These are phyloP conservation scores for Apamea sordens DNA, from an alignment of 2,888 invertebrate species.

Conservation along the genomic window DNA sequence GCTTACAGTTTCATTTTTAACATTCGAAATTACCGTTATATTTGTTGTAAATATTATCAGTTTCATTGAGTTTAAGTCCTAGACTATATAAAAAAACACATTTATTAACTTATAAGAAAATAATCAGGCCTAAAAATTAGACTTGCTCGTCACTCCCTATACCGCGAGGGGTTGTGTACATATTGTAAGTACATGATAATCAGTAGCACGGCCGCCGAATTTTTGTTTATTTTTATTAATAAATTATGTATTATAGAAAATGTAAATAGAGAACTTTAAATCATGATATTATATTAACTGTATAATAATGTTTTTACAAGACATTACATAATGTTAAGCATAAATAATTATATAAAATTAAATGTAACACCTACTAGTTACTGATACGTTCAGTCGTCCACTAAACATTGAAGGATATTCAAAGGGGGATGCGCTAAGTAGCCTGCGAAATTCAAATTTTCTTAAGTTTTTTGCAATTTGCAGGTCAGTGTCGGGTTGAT, in stretches of 20 bases:
- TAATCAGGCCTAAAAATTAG: conserved; percentile 46
- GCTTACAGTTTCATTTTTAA: conserved; percentile 23
- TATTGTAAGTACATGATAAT: conserved; percentile 56
- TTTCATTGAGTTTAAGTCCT: conserved; percentile 19
- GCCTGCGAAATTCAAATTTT: not conserved
- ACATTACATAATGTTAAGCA: conserved; percentile 26
- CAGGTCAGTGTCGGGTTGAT: too few species aligned
- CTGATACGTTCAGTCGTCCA: conserved; percentile 44
- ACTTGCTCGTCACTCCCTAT: conserved; percentile 3
- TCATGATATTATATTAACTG: conserved; percentile 53
- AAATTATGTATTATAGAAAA: conserved; percentile 38
- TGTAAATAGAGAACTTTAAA: conserved; percentile 59
- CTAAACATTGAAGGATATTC: conserved; percentile 30
- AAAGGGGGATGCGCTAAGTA: not conserved
- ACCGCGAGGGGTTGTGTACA: conserved; percentile 40
- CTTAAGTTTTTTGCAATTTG: not conserved
- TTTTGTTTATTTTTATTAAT: conserved; percentile 31
- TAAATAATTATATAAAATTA: conserved; percentile 9
- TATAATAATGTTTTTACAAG: conserved; percentile 33
- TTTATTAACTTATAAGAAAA: conserved; percentile 7
- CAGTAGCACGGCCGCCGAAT: conserved; percentile 38
- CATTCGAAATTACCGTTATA: conserved; percentile 8
- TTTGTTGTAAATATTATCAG: conserved; percentile 44
- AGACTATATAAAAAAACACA: conserved; percentile 13
- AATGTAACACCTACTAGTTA: conserved; percentile 20